Percentiles rank a stretch among this genome's conserved stretches.
Conservation (phyloP, 2,113 vertebrate genomes). For the Colinus virginianus region DNA sequence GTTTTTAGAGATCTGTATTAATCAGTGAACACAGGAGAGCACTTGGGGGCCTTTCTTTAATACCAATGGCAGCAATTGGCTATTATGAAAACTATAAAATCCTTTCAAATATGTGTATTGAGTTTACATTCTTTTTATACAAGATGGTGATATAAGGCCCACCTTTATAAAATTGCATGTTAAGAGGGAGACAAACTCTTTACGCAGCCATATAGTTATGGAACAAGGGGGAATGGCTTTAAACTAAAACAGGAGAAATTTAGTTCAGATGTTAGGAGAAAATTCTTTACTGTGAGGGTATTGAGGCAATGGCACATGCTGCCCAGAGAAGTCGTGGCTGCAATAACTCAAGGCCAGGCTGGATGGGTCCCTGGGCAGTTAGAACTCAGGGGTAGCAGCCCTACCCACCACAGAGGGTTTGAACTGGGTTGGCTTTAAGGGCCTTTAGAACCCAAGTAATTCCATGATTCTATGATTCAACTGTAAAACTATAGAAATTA, state of each 20-base stretch:
- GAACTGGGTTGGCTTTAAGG: no score
- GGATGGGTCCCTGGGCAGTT: no score
- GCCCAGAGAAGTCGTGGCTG: not conserved
- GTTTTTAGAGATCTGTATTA: not conserved
- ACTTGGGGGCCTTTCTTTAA: not conserved
- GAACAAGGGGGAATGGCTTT: not conserved
- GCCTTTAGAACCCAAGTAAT: no score
- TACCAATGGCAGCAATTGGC: not conserved
- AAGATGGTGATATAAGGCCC: not conserved
- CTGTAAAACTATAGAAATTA: not conserved
- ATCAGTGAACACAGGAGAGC: not conserved
- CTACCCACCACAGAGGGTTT: no score
- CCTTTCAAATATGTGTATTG: not conserved
- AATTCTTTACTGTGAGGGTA: not conserved
- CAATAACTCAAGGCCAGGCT: no score
- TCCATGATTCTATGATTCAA: not conserved
- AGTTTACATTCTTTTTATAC: not conserved
- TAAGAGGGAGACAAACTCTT: not conserved
- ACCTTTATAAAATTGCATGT: not conserved
- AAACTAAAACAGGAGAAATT: not conserved
- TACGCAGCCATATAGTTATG: not conserved
- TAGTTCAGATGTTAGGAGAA: not conserved
- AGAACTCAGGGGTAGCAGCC: no score
- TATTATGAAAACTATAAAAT: not conserved
- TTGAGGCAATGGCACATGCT: not conserved